phyloP scores from a whole-genome alignment of 2,888 invertebrate species.

The Cosmopolites sordidus region DNA sequence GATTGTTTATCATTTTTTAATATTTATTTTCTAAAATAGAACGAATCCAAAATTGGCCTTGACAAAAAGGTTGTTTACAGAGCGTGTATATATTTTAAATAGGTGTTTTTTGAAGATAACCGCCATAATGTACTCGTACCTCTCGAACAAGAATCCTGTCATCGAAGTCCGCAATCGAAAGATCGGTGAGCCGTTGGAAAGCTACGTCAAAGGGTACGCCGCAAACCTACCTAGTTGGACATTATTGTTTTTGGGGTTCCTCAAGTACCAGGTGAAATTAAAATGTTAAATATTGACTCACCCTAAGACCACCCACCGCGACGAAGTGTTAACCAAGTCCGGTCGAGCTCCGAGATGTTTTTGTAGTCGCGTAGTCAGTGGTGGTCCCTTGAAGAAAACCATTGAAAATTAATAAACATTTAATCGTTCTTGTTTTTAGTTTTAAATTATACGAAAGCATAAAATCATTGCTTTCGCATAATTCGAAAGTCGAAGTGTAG shows the following conservation, averaged over 20 bases:
- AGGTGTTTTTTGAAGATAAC: not conserved
- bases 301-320: slow-evolving; percentile 36
- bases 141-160: not conserved
- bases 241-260: slow-evolving; percentile 40
- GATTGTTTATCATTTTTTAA: too few species aligned
- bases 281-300: slow-evolving; percentile 40
- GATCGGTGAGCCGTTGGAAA: not conserved
- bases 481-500: too few species aligned
- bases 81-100: not conserved
- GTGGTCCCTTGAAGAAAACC: not conserved
- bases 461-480: too few species aligned
- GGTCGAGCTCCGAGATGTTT: not conserved
- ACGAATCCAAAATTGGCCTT: too few species aligned
- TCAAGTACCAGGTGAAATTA: slow-evolving; percentile 42
- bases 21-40: too few species aligned
- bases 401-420: too few species aligned
- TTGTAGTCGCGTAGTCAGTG: not conserved
- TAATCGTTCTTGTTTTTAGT: too few species aligned
- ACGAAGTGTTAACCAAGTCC: slow-evolving; percentile 29
- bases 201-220: slow-evolving; percentile 6
- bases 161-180: slow-evolving; percentile 2
- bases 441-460: too few species aligned
- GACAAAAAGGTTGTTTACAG: not conserved
- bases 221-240: slow-evolving; percentile 35
- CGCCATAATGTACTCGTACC: not conserved